Evolutionary conservation across 92 coral and sea anemone species (phyloP).

Genomic region (Metridium senile): DNA sequence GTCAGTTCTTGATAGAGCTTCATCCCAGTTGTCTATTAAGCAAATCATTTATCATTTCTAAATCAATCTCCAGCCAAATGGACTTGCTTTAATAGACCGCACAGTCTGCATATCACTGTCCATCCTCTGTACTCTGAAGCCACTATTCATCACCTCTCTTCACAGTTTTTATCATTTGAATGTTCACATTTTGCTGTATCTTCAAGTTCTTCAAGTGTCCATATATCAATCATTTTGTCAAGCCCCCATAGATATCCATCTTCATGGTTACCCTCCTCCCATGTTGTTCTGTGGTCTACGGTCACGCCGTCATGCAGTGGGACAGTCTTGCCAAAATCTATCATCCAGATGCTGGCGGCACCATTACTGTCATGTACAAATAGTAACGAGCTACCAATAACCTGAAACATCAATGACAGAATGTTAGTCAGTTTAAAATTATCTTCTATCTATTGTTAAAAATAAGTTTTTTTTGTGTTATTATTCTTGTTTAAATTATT

Average conservation of each 20-base stretch:
- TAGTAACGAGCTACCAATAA: constrained; percentile 90
- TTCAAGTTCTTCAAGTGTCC: constrained; percentile 52
- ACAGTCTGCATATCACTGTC: too few species aligned
- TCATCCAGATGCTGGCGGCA: constrained; percentile 93
- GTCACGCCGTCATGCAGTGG: constrained; percentile 66
- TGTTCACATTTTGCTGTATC: background rate
- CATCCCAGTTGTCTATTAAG: too few species aligned
- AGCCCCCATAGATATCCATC: constrained; percentile 98
- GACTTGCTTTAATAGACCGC: too few species aligned
- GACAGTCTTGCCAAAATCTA: constrained; percentile 93
- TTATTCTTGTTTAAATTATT: too few species aligned
- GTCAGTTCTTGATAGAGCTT: too few species aligned
- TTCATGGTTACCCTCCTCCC: constrained; percentile 96
- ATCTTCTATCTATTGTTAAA: too few species aligned
- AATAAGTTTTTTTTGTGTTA: too few species aligned
- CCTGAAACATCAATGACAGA: constrained; percentile 45
- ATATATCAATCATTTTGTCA: constrained; percentile 91
- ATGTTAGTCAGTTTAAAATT: too few species aligned
- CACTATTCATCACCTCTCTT: background rate
- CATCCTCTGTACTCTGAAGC: too few species aligned
- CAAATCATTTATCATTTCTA: too few species aligned
- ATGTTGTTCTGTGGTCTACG: constrained; percentile 75
- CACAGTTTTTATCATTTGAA: background rate
- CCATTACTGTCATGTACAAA: constrained; percentile 94
- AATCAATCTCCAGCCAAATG: too few species aligned